Percentiles rank a stretch among this genome's conserved stretches.
These are phyloP conservation scores for Megaleporinus macrocephalus DNA, from an alignment of 2,113 vertebrate genomes.

Conservation along the genomic window DNA sequence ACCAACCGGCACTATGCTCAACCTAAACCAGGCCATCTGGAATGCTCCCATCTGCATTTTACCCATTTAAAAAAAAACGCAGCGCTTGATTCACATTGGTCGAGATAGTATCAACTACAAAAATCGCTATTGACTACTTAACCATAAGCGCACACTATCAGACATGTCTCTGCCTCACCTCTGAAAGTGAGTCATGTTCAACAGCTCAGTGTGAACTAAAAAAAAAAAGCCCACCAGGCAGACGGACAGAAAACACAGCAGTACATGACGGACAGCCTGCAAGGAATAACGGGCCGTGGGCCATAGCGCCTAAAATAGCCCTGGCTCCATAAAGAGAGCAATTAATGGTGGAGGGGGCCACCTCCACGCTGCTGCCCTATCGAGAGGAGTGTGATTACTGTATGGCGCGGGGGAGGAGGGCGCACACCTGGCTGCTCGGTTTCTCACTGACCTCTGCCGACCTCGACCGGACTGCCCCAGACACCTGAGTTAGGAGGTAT, in stretches of 20 bases:
- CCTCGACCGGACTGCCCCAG: neutral
- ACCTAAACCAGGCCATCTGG: neutral
- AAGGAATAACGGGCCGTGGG: constrained; percentile 69
- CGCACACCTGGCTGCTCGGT: constrained; percentile 40
- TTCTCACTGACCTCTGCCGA: constrained; percentile 5
- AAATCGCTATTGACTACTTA: neutral
- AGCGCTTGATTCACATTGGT: neutral
- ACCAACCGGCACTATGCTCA: neutral
- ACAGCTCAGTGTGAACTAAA: neutral
- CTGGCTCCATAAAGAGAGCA: constrained; percentile 66
- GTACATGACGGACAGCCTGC: constrained; percentile 68
- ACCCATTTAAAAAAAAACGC: neutral
- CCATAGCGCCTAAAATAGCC: constrained; percentile 67
- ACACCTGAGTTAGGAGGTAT: neutral
- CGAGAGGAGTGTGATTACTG: constrained; percentile 54
- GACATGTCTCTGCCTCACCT: neutral
- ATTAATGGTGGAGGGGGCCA: constrained; percentile 67
- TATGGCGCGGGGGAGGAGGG: constrained; percentile 22
- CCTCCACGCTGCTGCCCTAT: constrained; percentile 61
- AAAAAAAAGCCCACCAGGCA: neutral
- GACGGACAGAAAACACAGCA: constrained; percentile 30
- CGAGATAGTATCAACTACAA: neutral
- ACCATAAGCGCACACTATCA: neutral
- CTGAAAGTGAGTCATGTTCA: neutral
- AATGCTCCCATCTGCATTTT: neutral